Evolutionary conservation across 2,113 vertebrate species (phyloP).

Genomic region (Ibidorhyncha struthersii): DNA sequence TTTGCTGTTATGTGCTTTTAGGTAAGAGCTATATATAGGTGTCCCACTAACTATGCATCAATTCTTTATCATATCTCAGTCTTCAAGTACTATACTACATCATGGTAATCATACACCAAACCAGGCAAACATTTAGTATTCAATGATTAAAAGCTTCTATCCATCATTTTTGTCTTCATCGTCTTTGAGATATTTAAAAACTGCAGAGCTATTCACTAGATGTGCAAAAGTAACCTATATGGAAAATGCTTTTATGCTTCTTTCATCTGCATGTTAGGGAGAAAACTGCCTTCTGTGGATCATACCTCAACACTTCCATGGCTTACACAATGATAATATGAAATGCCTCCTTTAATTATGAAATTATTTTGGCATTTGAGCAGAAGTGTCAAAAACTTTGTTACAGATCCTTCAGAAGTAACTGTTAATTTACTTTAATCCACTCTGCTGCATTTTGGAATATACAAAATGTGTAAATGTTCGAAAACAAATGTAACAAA

Average conservation of each 20-base stretch:
- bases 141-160: neutral
- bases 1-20: neutral
- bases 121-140: neutral
- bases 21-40: conserved; percentile 29
- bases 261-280: neutral
- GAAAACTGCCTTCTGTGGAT: neutral
- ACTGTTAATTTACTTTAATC: neutral
- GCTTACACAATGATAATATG: neutral
- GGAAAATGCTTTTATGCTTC: neutral
- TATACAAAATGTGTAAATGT: neutral
- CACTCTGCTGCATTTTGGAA: neutral
- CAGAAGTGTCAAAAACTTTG: neutral
- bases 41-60: conserved; percentile 31
- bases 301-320: neutral
- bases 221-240: neutral
- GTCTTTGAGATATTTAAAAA: neutral
- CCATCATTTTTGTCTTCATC: neutral
- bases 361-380: neutral
- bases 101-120: neutral
- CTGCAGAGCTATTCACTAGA: neutral
- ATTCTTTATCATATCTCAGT: conserved; percentile 34
- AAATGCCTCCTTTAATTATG: neutral
- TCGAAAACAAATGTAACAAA: neutral
- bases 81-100: neutral
- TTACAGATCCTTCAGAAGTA: neutral